Evolutionary conservation across 2,797 vertebrate species (phyloP).

Genomic region (Pteropus rufus): DNA sequence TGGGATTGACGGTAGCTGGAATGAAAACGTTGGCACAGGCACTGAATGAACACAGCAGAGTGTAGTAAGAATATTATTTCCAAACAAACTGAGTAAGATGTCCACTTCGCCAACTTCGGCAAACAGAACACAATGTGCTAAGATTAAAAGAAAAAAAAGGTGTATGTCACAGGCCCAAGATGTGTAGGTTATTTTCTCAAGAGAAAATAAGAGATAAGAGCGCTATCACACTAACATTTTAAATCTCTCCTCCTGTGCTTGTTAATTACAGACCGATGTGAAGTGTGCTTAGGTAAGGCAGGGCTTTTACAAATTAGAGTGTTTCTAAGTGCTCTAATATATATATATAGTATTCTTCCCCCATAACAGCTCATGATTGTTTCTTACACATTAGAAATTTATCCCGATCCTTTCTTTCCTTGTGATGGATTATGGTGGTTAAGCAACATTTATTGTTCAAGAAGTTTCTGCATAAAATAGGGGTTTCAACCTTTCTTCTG

Average conservation of each 20-base stretch:
- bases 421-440: neutral
- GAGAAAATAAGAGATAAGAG: neutral
- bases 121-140: neutral
- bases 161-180: neutral
- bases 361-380: neutral
- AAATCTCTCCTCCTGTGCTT: neutral
- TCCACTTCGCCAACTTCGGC: neutral
- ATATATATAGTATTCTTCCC: neutral
- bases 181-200: neutral
- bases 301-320: neutral
- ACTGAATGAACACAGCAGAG: neutral
- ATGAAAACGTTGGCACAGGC: conserved; percentile 45
- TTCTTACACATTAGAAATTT: conserved; percentile 8
- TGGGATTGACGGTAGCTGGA: conserved; percentile 4
- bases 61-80: conserved; percentile 37
- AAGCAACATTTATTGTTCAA: conserved; percentile 21
- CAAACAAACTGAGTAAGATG: conserved; percentile 36
- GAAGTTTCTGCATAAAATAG: neutral
- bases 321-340: neutral
- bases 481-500: neutral
- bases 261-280: neutral
- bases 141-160: neutral
- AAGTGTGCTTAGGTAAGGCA: neutral
- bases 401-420: neutral
- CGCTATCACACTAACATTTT: neutral